Evolutionary conservation across 2,888 invertebrate genomes (phyloP).

Genomic region (Leptinotarsa peninsularis): DNA sequence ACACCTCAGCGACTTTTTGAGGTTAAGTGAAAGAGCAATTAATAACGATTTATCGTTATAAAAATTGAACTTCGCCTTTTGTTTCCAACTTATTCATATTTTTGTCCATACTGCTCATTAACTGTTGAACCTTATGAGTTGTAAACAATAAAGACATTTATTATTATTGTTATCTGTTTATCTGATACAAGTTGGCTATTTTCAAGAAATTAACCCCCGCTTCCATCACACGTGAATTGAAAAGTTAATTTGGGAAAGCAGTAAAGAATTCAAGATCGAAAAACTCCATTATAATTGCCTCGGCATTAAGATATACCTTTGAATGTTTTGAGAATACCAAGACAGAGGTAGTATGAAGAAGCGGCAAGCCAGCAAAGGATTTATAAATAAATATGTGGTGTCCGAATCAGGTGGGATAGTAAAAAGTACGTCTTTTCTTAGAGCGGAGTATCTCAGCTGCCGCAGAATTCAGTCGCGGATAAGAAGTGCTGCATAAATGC

Average conservation of each 20-base stretch:
- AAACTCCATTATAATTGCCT: slow-evolving; percentile 49
- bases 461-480: slow-evolving; percentile 61
- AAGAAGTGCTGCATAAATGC: slow-evolving; percentile 65
- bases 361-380: slow-evolving; percentile 47
- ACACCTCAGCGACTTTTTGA: no score
- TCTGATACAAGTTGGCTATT: background rate
- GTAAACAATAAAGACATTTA: no score
- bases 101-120: no score
- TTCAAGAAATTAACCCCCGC: background rate
- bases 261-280: slow-evolving; percentile 25
- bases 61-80: no score
- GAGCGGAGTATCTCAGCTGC: slow-evolving; percentile 55
- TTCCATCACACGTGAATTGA: slow-evolving; percentile 8
- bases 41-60: no score
- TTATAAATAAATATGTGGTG: slow-evolving; percentile 52
- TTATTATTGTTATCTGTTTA: no score
- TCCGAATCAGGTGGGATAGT: slow-evolving; percentile 51
- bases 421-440: slow-evolving; percentile 55
- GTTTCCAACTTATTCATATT: no score
- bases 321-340: slow-evolving; percentile 52
- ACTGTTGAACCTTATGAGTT: no score
- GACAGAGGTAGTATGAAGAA: slow-evolving; percentile 46
- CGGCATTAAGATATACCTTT: slow-evolving; percentile 53
- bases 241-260: slow-evolving; percentile 28
- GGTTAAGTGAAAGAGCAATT: no score